These are phyloP conservation scores for Crypturellus tataupa DNA, from an alignment of 2,797 vertebrate species.

Conservation along the genomic window DNA sequence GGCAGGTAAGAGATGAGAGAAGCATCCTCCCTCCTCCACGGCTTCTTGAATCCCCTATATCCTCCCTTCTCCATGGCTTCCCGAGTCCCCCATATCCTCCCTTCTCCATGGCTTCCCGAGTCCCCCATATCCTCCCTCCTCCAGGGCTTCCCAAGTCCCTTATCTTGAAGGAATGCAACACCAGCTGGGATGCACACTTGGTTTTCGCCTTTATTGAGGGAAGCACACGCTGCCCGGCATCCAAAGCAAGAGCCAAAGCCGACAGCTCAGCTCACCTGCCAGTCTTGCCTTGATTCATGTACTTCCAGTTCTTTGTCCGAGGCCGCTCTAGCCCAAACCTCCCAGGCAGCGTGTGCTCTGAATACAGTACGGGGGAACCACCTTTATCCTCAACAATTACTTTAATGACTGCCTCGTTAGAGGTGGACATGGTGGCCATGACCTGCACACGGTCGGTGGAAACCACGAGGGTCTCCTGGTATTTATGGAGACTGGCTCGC, in stretches of 20 bases:
- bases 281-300: background rate
- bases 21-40: background rate
- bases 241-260: background rate
- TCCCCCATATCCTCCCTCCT: background rate
- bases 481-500: rapidly evolving
- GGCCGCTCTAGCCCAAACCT: background rate
- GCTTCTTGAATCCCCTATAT: background rate
- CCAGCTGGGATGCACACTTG: background rate
- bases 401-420: slow-evolving; percentile 80
- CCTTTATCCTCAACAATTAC: slow-evolving; percentile 74
- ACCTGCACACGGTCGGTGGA: background rate
- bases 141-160: background rate
- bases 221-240: background rate
- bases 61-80: background rate
- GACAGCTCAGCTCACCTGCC: background rate
- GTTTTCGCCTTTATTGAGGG: background rate
- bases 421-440: slow-evolving; percentile 76
- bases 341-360: background rate
- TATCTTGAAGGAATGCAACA: background rate
- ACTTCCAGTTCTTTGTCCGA: too few relatives aligned
- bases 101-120: background rate
- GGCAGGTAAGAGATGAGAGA: background rate
- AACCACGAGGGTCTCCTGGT: background rate
- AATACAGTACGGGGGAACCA: background rate
- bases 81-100: too few relatives aligned